A percentile compares a stretch with the other conserved stretches of the same genome.
These are phyloP conservation scores for Platycercus adscitus DNA, from an alignment of 2,113 vertebrate genomes.

Conservation along the genomic window DNA sequence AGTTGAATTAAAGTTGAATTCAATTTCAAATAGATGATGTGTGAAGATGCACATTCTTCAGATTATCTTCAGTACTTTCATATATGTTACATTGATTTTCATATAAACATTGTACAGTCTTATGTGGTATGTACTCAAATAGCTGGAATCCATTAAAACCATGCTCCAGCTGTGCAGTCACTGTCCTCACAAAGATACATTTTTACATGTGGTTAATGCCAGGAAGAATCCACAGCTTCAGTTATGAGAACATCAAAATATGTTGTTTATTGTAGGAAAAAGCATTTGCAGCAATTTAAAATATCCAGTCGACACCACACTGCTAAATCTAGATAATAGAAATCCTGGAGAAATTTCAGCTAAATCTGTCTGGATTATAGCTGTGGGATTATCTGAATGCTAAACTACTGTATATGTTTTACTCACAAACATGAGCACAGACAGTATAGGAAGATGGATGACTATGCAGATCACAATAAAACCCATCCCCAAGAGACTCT, in stretches of 20 bases:
- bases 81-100: neutral
- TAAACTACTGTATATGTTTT: conserved; percentile 66
- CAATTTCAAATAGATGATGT: neutral
- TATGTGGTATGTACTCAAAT: conserved; percentile 4
- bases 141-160: conserved; percentile 51
- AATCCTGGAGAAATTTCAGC: conserved; percentile 63
- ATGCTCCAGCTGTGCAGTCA: conserved; percentile 55
- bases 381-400: conserved; percentile 62
- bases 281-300: conserved; percentile 54
- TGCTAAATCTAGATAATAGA: conserved; percentile 70
- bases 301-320: conserved; percentile 48
- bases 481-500: conserved; percentile 19
- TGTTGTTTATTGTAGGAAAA: conserved; percentile 56
- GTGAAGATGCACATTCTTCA: neutral
- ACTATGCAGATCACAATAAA: conserved; percentile 50
- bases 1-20: neutral
- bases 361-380: conserved; percentile 71
- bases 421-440: conserved; percentile 36
- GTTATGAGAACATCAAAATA: conserved; percentile 47
- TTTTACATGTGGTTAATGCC: conserved; percentile 39
- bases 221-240: conserved; percentile 23
- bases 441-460: conserved; percentile 51
- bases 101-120: neutral
- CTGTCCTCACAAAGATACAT: conserved; percentile 26
- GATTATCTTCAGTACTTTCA: neutral